These are phyloP conservation scores for Clinocottus analis DNA, from an alignment of 2,113 vertebrate genomes.

Conservation along the genomic window DNA sequence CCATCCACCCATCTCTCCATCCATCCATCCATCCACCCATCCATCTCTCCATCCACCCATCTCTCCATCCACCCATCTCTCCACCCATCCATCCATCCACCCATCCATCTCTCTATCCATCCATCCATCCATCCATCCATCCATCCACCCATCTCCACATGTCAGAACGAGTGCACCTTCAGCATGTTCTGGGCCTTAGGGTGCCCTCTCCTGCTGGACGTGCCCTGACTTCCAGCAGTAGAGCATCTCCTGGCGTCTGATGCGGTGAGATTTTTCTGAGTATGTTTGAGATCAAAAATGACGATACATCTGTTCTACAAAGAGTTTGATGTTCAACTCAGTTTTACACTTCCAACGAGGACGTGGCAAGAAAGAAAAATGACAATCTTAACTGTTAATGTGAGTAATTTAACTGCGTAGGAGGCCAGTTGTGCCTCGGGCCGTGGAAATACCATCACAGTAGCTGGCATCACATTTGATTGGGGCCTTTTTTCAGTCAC, in stretches of 20 bases:
- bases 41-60: no score
- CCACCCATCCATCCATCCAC: no score
- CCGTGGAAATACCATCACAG: neutral
- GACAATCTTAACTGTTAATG: neutral
- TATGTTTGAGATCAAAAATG: neutral
- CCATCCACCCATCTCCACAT: neutral
- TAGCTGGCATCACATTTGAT: no score
- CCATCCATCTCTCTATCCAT: no score
- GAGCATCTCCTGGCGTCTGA: constrained; percentile 9
- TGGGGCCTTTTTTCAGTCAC: no score
- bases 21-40: no score
- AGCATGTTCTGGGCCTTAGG: constrained; percentile 39
- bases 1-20: no score
- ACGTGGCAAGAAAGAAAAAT: neutral
- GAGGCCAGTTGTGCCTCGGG: neutral
- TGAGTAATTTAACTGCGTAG: neutral
- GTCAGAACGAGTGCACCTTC: constrained; percentile 27
- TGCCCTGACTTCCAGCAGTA: neutral
- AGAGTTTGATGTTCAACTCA: neutral
- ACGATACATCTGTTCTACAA: neutral
- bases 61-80: no score
- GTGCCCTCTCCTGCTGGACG: constrained; percentile 15
- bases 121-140: no score
- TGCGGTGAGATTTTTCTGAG: neutral
- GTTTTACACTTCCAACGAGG: no score